Evolutionary conservation across 2,113 vertebrate genomes (phyloP).

Genomic region (Lophius piscatorius): DNA sequence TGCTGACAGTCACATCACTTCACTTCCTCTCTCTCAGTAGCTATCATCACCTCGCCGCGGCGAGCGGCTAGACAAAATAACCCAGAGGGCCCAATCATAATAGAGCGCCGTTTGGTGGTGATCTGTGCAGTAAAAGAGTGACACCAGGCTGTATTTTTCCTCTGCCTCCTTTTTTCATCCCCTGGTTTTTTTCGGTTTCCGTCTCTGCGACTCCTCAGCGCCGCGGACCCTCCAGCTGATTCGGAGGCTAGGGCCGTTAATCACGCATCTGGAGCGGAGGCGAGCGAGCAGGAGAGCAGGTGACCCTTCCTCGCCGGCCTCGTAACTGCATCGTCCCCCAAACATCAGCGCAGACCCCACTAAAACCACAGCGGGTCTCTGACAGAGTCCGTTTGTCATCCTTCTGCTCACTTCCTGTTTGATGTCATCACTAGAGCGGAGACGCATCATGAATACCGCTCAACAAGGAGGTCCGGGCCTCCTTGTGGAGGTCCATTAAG

Average conservation of each 20-base stretch:
- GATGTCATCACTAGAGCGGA: constrained; percentile 33
- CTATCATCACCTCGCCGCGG: constrained; percentile 45
- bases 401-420: constrained; percentile 40
- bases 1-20: constrained; percentile 37
- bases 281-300: constrained; percentile 41
- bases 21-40: constrained; percentile 39
- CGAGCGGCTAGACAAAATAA: constrained; percentile 48
- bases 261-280: constrained; percentile 54
- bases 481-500: too few relatives aligned
- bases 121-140: constrained; percentile 41
- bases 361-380: constrained; percentile 54
- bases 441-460: constrained; percentile 6
- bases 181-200: constrained; percentile 48
- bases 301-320: constrained; percentile 36
- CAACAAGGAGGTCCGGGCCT: neutral
- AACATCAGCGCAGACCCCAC: constrained; percentile 11
- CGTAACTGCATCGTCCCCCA: constrained; percentile 15
- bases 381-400: constrained; percentile 30
- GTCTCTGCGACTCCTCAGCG: constrained; percentile 55
- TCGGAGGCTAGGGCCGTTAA: constrained; percentile 40
- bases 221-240: constrained; percentile 51
- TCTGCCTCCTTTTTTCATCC: constrained; percentile 23
- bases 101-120: constrained; percentile 33
- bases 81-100: constrained; percentile 49
- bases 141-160: constrained; percentile 54